phyloP scores from a whole-genome alignment of 2,113 vertebrate genomes.

The Neodon shergylaensis region DNA sequence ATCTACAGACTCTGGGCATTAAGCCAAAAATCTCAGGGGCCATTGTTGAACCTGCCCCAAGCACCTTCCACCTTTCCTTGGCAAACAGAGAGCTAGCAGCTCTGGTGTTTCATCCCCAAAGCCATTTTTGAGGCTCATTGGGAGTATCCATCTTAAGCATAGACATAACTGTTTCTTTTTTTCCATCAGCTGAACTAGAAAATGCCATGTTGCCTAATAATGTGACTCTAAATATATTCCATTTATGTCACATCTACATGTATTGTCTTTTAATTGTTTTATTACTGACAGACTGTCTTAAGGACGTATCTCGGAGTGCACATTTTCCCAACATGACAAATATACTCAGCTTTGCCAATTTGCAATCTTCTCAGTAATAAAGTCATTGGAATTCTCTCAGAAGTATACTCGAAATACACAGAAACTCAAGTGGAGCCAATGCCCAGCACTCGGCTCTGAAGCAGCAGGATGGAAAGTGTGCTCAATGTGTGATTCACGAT shows the following conservation, averaged over 20 bases:
- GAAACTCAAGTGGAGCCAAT: background rate
- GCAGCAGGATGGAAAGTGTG: background rate
- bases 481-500: background rate
- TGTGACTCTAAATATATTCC: background rate
- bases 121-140: background rate
- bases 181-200: background rate
- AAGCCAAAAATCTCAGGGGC: background rate
- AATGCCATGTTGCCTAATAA: constrained; percentile 3
- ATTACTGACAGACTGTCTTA: background rate
- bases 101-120: background rate
- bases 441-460: background rate
- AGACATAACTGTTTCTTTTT: background rate
- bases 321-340: background rate
- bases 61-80: background rate
- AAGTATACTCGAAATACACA: background rate
- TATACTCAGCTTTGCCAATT: background rate
- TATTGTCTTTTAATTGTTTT: constrained; percentile 17
- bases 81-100: background rate
- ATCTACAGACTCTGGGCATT: background rate
- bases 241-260: background rate
- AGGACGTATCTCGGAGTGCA: background rate
- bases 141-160: background rate
- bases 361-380: background rate
- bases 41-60: background rate
- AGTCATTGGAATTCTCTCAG: background rate